Evolutionary conservation across 30 jellyfish, hydroid and myxozoan species (phyloP).

Genomic region (Rhopilema esculentum): DNA sequence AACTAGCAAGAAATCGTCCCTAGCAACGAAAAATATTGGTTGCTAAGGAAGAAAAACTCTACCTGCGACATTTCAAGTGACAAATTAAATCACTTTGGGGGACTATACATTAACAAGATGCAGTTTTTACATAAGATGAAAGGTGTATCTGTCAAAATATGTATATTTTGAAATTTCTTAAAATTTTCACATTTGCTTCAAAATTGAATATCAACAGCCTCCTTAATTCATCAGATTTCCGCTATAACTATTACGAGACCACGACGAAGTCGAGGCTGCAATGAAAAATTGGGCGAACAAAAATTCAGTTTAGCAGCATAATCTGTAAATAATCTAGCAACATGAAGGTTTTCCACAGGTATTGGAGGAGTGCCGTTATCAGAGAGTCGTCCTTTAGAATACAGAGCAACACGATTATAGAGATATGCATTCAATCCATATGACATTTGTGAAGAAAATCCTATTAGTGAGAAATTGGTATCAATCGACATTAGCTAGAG

Average conservation of each 20-base stretch:
- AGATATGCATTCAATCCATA: no score
- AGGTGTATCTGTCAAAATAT: neutral
- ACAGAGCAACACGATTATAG: no score
- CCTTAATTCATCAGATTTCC: no score
- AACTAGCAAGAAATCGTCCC: neutral
- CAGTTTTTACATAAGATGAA: neutral
- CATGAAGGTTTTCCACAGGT: neutral
- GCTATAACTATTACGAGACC: no score
- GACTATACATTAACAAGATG: neutral
- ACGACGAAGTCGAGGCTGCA: no score
- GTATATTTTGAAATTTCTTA: neutral
- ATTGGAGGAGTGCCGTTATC: neutral
- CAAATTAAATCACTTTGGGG: neutral
- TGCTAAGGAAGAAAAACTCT: conserved; percentile 15
- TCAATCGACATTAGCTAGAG: no score
- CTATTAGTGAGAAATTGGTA: no score
- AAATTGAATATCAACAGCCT: conserved; percentile 28
- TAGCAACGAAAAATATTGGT: conserved; percentile 1
- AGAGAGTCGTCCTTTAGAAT: no score
- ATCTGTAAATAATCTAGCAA: no score
- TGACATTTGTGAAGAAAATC: no score
- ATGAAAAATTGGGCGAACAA: no score
- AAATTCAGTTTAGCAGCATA: no score
- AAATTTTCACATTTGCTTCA: neutral
- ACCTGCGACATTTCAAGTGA: conserved; percentile 1